Evolutionary conservation across 2,888 invertebrate genomes (phyloP).

Genomic region (Azorinus chamasolen): DNA sequence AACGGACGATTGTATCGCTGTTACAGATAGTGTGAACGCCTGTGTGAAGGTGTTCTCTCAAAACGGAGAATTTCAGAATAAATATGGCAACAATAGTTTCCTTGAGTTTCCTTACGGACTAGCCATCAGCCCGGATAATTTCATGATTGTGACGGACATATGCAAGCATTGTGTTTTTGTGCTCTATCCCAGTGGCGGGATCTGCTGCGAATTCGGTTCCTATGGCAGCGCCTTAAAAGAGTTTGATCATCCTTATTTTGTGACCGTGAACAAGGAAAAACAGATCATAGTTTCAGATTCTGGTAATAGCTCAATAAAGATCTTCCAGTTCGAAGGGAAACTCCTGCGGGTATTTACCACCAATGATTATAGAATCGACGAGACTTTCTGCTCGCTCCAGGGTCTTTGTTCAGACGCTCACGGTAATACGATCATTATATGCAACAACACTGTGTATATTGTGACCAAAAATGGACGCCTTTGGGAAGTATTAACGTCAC

Average conservation of each 20-base stretch:
- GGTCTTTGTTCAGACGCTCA: constrained; percentile 81
- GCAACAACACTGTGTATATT: constrained; percentile 81
- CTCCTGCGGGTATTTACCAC: constrained; percentile 76
- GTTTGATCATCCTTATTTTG: constrained; percentile 84
- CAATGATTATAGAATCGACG: constrained; percentile 78
- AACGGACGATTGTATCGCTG: constrained; percentile 77
- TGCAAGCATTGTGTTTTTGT: constrained; percentile 81
- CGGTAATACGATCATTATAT: constrained; percentile 82
- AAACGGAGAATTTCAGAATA: constrained; percentile 74
- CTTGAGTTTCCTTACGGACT: constrained; percentile 82
- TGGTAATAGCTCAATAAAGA: constrained; percentile 83
- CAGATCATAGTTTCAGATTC: constrained; percentile 83
- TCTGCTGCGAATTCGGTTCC: constrained; percentile 78
- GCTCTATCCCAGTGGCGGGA: constrained; percentile 74
- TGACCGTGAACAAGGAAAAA: constrained; percentile 78
- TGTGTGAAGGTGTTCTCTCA: constrained; percentile 80
- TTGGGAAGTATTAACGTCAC: constrained; percentile 82
- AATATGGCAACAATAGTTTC: constrained; percentile 70
- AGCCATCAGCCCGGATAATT: constrained; percentile 76
- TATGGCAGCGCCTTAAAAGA: constrained; percentile 78
- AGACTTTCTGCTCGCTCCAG: constrained; percentile 78
- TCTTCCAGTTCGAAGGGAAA: constrained; percentile 82
- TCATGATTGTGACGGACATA: constrained; percentile 80
- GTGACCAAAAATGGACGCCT: constrained; percentile 82
- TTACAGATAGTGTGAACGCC: constrained; percentile 84